phyloP scores from a whole-genome alignment of 2,888 invertebrate genomes.

The Scelioninae gen. 1 region DNA sequence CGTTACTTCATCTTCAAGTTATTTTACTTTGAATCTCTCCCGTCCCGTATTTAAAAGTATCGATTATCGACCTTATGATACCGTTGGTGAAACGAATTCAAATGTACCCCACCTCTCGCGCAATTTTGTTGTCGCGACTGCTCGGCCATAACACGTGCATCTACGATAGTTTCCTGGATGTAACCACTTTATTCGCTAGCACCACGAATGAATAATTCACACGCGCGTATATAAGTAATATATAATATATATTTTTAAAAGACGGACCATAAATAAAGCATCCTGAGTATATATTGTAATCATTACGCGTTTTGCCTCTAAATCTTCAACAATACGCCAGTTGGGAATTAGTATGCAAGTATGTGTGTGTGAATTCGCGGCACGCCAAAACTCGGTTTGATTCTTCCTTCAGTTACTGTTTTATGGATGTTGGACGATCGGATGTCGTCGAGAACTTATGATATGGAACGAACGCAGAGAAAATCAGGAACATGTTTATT shows the following conservation, averaged over 20 bases:
- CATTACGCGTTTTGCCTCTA: conserved; percentile 80
- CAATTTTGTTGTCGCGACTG: conserved; percentile 72
- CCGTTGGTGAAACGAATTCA: no score
- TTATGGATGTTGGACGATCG: conserved; percentile 30
- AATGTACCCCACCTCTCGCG: no score
- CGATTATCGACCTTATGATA: no score
- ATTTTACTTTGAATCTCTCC: no score
- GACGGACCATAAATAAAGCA: conserved; percentile 82
- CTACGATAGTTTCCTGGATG: conserved; percentile 76
- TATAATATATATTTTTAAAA: conserved; percentile 74
- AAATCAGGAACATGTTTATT: conserved; percentile 78
- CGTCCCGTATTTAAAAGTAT: no score
- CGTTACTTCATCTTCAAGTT: no score
- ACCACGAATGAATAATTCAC: conserved; percentile 82
- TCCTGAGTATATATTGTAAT: conserved; percentile 85
- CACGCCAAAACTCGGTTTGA: conserved; percentile 73
- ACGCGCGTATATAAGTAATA: conserved; percentile 76
- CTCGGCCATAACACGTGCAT: conserved; percentile 77
- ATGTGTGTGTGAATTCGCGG: conserved; percentile 51
- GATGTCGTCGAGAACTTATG: conserved; percentile 64
- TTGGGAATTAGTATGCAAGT: conserved; percentile 65
- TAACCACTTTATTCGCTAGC: conserved; percentile 79
- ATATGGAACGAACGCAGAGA: conserved; percentile 75
- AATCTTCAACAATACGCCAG: conserved; percentile 80
- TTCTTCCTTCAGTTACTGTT: conserved; percentile 63